These are phyloP conservation scores for Trematomus bernacchii DNA, from an alignment of 2,797 vertebrate genomes.

Conservation along the genomic window DNA sequence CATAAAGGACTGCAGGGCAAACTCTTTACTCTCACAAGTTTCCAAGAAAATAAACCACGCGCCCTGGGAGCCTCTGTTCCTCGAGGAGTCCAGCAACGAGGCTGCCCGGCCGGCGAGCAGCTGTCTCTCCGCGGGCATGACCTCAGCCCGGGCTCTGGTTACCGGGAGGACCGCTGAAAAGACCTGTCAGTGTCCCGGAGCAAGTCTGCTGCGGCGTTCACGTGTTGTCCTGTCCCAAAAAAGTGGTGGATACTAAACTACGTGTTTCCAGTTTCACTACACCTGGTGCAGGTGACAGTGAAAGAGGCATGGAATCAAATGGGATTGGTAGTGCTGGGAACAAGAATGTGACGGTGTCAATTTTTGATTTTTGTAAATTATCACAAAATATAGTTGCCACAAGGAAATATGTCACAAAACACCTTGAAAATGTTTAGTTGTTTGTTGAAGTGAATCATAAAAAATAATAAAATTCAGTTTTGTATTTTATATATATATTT, in stretches of 20 bases:
- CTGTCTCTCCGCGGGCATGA: constrained; percentile 70
- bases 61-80: constrained; percentile 56
- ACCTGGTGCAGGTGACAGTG: neutral
- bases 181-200: neutral
- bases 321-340: too few relatives aligned
- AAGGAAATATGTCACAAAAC: too few relatives aligned
- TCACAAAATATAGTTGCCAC: too few relatives aligned
- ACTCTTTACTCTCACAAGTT: constrained; percentile 77
- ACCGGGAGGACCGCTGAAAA: constrained; percentile 27
- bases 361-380: too few relatives aligned
- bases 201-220: constrained; percentile 33
- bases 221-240: constrained; percentile 21
- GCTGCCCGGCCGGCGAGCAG: constrained; percentile 57
- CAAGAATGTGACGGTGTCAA: too few relatives aligned
- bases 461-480: too few relatives aligned
- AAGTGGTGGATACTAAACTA: neutral
- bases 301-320: neutral
- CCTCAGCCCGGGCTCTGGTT: constrained; percentile 64
- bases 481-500: neutral
- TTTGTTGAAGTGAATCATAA: too few relatives aligned
- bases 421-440: too few relatives aligned
- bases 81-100: constrained; percentile 46
- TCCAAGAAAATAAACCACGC: constrained; percentile 71
- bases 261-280: neutral
- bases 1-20: constrained; percentile 62